Base-by-base conservation (phyloP, 2,113 vertebrate species). In the Strix aluco region DNA sequence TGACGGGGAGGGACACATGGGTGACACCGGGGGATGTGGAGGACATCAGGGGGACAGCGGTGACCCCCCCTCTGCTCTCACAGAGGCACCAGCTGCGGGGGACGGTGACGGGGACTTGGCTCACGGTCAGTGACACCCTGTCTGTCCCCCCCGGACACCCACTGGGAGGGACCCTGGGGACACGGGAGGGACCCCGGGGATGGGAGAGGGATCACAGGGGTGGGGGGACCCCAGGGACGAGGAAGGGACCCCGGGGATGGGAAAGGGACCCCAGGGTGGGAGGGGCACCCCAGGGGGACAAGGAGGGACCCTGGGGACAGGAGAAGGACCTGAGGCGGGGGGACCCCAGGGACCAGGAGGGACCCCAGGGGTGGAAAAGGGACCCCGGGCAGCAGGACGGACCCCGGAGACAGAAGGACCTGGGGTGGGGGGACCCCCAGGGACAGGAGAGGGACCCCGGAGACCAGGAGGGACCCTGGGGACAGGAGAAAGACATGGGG, bases 1-100 rank as follows among this genome's bases (percentile, higher is more conserved):
- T 10, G 26, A 6, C 0, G 1, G 59, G 19, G 34, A 26, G 40
- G 51, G 61, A 66, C 30, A 4, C 0, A 3, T 30, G 81, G 72
- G 59, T 44, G 81, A 49, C 58, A 46, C n/a, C 0, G 3, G 70
- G 36, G 27, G 59, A n/a, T 20, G 36, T 18, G 26, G 47, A 34
- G 32, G 67, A 55, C 1, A 2, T 17, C 2, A 5, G 42, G 62
- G n/a, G 65, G 40, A 40, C 14, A 10, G 0, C 0, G 51, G 51
- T 20, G 61, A 52, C 13, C 34, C 49, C 54, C 0, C 0, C 42
- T 58, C 38, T 90, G 79, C 61, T 85, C 52, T 23, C n/a, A 26
- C 82, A 95, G 94, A 67, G 3, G 19, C 27, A 15, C 6, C 89
- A 1, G 46, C 74, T 38, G 61, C 27, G 1, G 47, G 27, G 57